These are phyloP conservation scores for Ganaspis sp. DNA, from an alignment of 1,140 invertebrate species.

Conservation along the genomic window DNA sequence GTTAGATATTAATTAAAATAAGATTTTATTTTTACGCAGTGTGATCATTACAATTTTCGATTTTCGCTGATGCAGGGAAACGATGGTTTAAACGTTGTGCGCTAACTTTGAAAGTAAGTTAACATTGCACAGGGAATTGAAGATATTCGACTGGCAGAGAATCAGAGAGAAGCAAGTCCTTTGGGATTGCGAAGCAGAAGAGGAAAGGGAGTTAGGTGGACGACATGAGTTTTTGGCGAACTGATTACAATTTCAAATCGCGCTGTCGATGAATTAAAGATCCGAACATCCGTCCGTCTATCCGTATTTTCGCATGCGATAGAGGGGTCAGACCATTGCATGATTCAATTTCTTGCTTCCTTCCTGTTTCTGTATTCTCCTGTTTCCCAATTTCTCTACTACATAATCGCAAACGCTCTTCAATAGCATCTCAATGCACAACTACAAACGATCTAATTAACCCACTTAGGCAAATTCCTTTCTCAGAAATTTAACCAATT, in stretches of 20 bases:
- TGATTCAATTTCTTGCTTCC: slow-evolving; percentile 29
- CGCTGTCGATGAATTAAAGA: slow-evolving; percentile 27
- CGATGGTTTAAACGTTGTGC: neutral
- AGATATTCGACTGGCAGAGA: neutral
- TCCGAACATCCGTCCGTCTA: neutral
- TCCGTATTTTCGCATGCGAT: slow-evolving; percentile 12
- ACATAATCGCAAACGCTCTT: slow-evolving; percentile 4
- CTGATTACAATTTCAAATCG: slow-evolving; percentile 26
- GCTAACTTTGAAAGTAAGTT: neutral
- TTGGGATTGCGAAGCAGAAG: neutral
- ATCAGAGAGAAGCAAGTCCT: neutral
- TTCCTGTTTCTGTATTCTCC: slow-evolving; percentile 17
- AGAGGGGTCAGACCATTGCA: slow-evolving; percentile 17
- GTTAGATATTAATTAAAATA: too few relatives aligned
- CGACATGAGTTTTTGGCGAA: slow-evolving; percentile 24
- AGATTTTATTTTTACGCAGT: too few relatives aligned
- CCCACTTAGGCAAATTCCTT: neutral
- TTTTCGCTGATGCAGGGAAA: too few relatives aligned
- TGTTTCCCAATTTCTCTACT: slow-evolving; percentile 14
- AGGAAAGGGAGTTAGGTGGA: slow-evolving; percentile 6
- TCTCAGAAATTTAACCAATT: neutral
- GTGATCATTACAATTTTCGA: too few relatives aligned
- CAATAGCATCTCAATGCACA: neutral
- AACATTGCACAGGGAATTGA: slow-evolving; percentile 1
- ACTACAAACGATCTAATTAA: neutral